phyloP scores from a whole-genome alignment of 2,113 vertebrate species.

The Theristicus caerulescens region DNA sequence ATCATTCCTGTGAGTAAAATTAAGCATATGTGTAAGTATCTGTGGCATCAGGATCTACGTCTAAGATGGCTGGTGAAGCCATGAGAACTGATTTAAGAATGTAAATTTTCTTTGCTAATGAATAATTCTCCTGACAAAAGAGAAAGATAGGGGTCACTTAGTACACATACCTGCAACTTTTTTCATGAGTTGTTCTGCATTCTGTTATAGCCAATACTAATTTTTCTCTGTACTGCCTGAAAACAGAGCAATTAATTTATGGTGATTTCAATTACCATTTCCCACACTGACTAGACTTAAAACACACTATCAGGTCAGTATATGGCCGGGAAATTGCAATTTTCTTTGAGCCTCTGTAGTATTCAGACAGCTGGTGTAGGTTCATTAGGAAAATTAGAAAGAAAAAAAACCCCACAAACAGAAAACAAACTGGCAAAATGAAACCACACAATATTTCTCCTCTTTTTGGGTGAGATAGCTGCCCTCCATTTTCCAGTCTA shows the following conservation, averaged over 20 bases:
- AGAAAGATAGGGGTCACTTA: not conserved
- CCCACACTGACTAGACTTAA: conserved; percentile 16
- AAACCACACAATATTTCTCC: not conserved
- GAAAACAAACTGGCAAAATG: not conserved
- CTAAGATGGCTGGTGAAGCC: not conserved
- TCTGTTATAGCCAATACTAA: not conserved
- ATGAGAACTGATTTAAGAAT: not conserved
- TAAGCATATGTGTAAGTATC: not conserved
- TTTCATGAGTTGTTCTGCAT: not conserved
- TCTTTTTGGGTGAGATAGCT: not conserved
- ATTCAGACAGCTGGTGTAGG: not conserved
- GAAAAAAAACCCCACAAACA: not conserved
- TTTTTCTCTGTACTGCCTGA: conserved; percentile 3
- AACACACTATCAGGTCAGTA: not conserved
- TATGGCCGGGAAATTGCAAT: not conserved
- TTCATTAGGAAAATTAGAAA: conserved; percentile 49
- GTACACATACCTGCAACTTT: not conserved
- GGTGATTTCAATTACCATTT: conserved; percentile 37
- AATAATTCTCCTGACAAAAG: not conserved
- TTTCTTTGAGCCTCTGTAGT: conserved; percentile 28
- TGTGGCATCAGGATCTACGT: not conserved
- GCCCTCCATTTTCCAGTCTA: not conserved
- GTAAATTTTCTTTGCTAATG: not conserved
- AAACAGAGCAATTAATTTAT: conserved; percentile 39
- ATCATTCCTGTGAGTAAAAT: not conserved